Evolutionary conservation across 1,140 invertebrate species (phyloP), one percentile per base, ranked within the genome.

Genomic region (Holcopasites calliopsidis): DNA sequence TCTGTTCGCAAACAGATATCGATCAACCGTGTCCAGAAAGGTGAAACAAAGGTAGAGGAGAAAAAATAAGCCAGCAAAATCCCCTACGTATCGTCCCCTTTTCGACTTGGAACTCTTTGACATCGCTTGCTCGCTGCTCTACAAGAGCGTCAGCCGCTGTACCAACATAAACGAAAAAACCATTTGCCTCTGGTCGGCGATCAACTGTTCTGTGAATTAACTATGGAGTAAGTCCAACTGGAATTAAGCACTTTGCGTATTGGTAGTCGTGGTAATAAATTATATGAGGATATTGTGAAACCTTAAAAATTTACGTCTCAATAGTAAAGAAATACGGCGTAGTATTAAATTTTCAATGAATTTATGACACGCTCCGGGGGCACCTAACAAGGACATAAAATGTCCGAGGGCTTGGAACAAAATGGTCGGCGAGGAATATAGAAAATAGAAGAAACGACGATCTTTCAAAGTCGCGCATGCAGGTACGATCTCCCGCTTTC

Each of bases 11-110:
- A 18, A 23, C 35, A 26, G 77, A 62, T 81, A 76, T 62, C 44
- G 57, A 79, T 80, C 77, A 74, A 64, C 35, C 13, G 35, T 42
- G 21, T 52, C 21, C 38, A 21, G 35, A 26, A 47, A 42, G 23
- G 50, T 42, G 50, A 31, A 54, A 73, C 61, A 54, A 55, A 54
- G 21, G 38, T 42, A n/a, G n/a, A 3, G 18, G 16, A 44, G 40
- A 50, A 60, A 40, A 13, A 18, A 47, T 13, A 13, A 40, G 3
- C 61, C 11, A 10, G 10, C 13, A 13, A 5, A 47, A 40, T 52
- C 50, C 54, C 54, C 58, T 64, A 42, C 35, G 47, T 64, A 11
- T 26, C 31, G 23, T 26, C 42, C 33, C 1, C 10, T 35, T 60
- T 23, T n/a, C 50, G 35, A 8, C 40, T 65, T n/a, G 26, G 1